Base-by-base conservation (phyloP, 2,888 invertebrate genomes). In the Trissolcus brochymenae region DNA sequence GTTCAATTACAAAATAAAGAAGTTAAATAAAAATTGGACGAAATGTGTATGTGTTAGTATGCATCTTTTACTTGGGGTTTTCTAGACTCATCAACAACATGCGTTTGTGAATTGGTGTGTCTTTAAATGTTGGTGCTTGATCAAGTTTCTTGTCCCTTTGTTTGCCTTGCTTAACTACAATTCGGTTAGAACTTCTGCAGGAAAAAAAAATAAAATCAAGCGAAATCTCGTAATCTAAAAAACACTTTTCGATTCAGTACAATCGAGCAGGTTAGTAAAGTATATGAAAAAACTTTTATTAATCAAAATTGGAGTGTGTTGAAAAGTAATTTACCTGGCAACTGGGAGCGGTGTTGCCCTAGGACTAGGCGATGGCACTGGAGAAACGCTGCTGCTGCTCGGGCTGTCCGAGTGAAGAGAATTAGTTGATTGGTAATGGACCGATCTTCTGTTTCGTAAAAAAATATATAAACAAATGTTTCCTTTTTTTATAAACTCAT, bases 371-470 rank as follows among this genome's bases (percentile, higher is more conserved):
- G 94, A 94, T 16, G 95, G 95, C 78, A 95, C 94, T 7, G 95
- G 95, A n/a, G 95, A 95, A 68, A 94, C 93, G 60, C 95, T 95
- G 83, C 94, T 95, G 6, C 95, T 95, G 84, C 95, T 95, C 6
- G 94, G 95, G 71, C 94, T 94, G 89, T 95, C 95, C 59, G 95
- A 95, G 89, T 95, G 95, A 57, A 95, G 91, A 2, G 95, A 95
- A 16, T 94, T 94, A 56, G 95, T 95, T 0, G 95, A 95, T 87
- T 95, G 95, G 90, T 95, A 95, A 88, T 95, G 95, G 11, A 94
- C 93, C 21, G 94, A 93, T 84, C 94, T 92, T 88, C 95, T 93
- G 90, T 67, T 75, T 77, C 25, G 71, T 73, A 76, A 77, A 70
- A 71, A 77, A 72, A 77, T 73, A 50, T 29, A 70, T 76, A 79